Base-by-base conservation (phyloP, 1,140 invertebrate species). In the Danaus melanippus region DNA sequence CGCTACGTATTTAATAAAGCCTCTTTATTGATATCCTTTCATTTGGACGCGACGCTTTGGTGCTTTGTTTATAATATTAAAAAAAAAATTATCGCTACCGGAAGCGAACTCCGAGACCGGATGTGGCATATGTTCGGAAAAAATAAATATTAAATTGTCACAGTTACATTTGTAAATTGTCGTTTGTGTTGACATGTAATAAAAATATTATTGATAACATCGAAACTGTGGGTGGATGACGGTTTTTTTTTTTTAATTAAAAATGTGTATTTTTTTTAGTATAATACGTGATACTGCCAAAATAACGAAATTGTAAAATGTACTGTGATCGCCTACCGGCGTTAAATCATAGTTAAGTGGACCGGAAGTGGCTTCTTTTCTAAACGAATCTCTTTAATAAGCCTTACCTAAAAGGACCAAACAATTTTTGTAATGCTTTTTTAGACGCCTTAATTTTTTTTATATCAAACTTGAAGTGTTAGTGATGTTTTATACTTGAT, bases 351-450 rank as follows among this genome's bases (percentile, higher is more conserved):
- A 73, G 65, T 67, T 62, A 76, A 72, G 56, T 69, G 53, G 64
- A 60, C 60, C 61, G 41, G 69, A 75, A 76, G 76, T 84, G 76
- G 21, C 76, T 82, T 77, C 63, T 72, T 61, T 74, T 76, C 71
- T 69, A 75, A 83, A 81, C 58, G 64, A 74, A 79, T 71, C 51
- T 57, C 65, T 66, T 66, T 71, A 73, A 67, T 63, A 71, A 74
- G 78, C 81, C 79, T 83, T 83, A 74, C 71, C 74, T 76, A 73
- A 79, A 85, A 83, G 82, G 82, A 79, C 82, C 82, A 85, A 85
- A 72, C 64, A 64, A 67, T 80, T 83, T 32, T 83, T 81, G 62
- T 84, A 84, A 71, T 65, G 56, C 60, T 72, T 80, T 81, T 76
- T 67, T 60, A 57, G 52, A 69, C 76, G 78, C 79, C 82, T 83